Evolutionary conservation across 2,797 vertebrate genomes (phyloP), one percentile per base, ranked within the genome.

Genomic region (Triplophysa bombifrons): DNA sequence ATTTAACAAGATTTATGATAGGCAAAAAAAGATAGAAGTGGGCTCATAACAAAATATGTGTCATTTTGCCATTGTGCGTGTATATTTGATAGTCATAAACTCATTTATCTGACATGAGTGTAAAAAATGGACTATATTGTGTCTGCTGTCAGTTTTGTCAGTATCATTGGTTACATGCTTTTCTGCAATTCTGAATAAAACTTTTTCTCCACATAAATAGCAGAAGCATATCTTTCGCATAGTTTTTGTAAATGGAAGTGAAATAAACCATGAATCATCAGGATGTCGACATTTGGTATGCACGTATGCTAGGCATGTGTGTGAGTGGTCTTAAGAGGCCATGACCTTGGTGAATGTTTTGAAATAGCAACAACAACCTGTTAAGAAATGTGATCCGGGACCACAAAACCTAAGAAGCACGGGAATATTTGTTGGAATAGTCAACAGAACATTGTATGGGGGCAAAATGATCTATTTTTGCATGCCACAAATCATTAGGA

Each of bases 231-330:
- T 9, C 38, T 48, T 27, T 60, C 13, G 4, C 4, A 27, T 12
- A 0, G 16, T 19, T 19, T 34, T 3, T 41, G 10, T 64, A 38
- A 64, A 19, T 7, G 16, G 14, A 64, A 19, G 30, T 60, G 17
- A 64, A 65, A 44, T 65, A 44, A 44, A 65, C 30, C 34, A 65
- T 41, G 63, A 41, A 20, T 44, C 63, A 65, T 65, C 19, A 16
- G 10, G 11, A 44, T 41, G 30, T 64, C 17, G 30, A 13, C 41
- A 65, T 3, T 20, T 41, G 63, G 34, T 20, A 41, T 41, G 34
- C 19, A 65, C 2, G 34, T 41, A 63, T 63, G 14, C 8, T 34
- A 30, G 60, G 60, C 27, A 34, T 34, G 17, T 63, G 60, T 2
- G 25, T 20, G 63, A 22, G 38, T 1, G n/a, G 63, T n/a, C 10